A percentile compares a stretch with the other conserved stretches of the same genome.
These are phyloP conservation scores for Eupithecia exiguata DNA, from an alignment of 2,888 invertebrate species.

Conservation along the genomic window DNA sequence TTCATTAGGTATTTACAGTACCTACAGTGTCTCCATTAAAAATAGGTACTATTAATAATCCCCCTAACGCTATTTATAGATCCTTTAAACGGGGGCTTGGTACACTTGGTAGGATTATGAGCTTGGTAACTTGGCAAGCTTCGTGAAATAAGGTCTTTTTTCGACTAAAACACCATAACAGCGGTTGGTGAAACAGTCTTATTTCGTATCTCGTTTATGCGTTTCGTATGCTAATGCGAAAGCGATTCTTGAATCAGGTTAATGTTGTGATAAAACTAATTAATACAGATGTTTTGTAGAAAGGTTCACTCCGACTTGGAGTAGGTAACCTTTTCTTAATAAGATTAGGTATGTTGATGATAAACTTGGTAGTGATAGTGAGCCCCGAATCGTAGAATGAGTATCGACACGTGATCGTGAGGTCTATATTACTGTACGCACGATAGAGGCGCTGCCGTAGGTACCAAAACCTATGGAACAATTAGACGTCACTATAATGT, in stretches of 20 bases:
- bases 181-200: slow-evolving; percentile 18
- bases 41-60: neutral
- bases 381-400: too few relatives aligned
- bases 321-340: neutral
- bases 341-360: neutral
- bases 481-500: too few relatives aligned
- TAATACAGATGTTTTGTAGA: slow-evolving; percentile 26
- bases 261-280: slow-evolving; percentile 47
- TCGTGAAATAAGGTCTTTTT: neutral
- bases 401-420: too few relatives aligned
- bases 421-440: too few relatives aligned
- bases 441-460: too few relatives aligned
- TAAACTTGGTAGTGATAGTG: neutral
- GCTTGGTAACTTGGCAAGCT: neutral
- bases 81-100: neutral
- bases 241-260: slow-evolving; percentile 39
- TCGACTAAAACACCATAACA: neutral
- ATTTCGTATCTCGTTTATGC: slow-evolving; percentile 29
- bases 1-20: neutral
- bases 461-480: too few relatives aligned
- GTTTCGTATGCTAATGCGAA: slow-evolving; percentile 15
- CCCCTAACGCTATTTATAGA: neutral
- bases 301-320: neutral
- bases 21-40: neutral
- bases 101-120: neutral